Conservation (phyloP, 2,888 invertebrate genomes). For the Sinhomidia bicolor region DNA sequence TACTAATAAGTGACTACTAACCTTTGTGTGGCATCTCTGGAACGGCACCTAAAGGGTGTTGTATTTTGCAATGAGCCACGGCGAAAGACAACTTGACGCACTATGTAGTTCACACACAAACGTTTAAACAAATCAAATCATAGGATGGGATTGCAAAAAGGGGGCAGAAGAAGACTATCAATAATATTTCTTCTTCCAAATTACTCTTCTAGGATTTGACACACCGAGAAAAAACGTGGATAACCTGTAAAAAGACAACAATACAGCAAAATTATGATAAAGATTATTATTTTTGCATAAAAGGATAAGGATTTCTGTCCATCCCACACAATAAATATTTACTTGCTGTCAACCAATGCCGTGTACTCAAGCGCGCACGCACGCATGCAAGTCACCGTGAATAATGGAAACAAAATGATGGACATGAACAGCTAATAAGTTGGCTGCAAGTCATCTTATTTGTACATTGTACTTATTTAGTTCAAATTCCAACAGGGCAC, state of each 20-base stretch:
- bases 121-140: constrained; percentile 27
- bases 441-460: constrained; percentile 65
- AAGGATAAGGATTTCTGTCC: not conserved
- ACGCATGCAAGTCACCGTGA: constrained; percentile 32
- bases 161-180: not conserved
- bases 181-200: not conserved
- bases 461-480: not conserved
- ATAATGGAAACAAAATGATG: constrained; percentile 59
- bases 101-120: constrained; percentile 57
- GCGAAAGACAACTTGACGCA: constrained; percentile 72
- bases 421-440: constrained; percentile 68
- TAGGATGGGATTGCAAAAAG: not conserved
- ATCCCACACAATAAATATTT: constrained; percentile 31
- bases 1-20: constrained; percentile 81
- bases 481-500: not conserved
- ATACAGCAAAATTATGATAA: not conserved
- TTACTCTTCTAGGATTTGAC: not conserved
- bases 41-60: constrained; percentile 80
- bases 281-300: not conserved
- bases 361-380: not conserved
- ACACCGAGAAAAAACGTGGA: not conserved
- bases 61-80: constrained; percentile 80
- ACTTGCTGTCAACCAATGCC: constrained; percentile 19
- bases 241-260: not conserved
- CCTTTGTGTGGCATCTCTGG: constrained; percentile 92